Percentiles rank a stretch among this genome's conserved stretches.
phyloP scores from a whole-genome alignment of 2,888 invertebrate genomes.

The Caenorhabditis auriculariae region DNA sequence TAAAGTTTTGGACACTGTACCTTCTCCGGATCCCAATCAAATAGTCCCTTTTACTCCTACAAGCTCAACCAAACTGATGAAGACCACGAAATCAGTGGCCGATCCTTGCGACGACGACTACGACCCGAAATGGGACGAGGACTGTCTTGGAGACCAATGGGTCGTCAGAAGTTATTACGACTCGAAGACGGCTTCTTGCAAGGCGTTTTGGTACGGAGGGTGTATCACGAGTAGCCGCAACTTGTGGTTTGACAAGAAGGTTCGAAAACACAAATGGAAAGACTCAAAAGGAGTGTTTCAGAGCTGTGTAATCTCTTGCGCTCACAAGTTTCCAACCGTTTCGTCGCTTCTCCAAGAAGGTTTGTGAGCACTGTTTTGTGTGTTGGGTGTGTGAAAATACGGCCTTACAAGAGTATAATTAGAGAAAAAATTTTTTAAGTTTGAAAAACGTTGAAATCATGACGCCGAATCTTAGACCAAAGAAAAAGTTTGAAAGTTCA shows the following conservation, averaged over 20 bases:
- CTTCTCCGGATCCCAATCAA: too few relatives aligned
- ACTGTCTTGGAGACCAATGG: slow-evolving; percentile 39
- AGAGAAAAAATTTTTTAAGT: background rate
- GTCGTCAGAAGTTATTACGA: slow-evolving; percentile 27
- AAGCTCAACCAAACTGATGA: too few relatives aligned
- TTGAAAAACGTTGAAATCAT: too few relatives aligned
- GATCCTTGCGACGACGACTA: slow-evolving; percentile 42
- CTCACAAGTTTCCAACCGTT: slow-evolving; percentile 25
- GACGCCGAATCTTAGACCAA: too few relatives aligned
- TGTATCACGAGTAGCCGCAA: slow-evolving; percentile 40
- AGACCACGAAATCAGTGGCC: slow-evolving; percentile 14
- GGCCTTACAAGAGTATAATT: background rate
- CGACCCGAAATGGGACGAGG: slow-evolving; percentile 42
- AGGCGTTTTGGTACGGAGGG: slow-evolving; percentile 48
- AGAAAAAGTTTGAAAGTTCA: too few relatives aligned
- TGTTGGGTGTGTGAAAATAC: background rate
- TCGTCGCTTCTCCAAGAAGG: background rate
- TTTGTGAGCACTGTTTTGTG: background rate
- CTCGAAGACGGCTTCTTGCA: slow-evolving; percentile 15
- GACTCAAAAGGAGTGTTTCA: slow-evolving; percentile 1
- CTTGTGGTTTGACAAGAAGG: slow-evolving; percentile 39
- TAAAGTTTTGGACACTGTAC: too few relatives aligned
- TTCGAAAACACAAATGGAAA: background rate
- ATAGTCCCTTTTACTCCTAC: too few relatives aligned
- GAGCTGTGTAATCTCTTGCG: slow-evolving; percentile 18